A percentile compares a stretch with the other conserved stretches of the same genome.
Conservation (phyloP, 2,113 vertebrate genomes). For the Maccullochella peelii region DNA sequence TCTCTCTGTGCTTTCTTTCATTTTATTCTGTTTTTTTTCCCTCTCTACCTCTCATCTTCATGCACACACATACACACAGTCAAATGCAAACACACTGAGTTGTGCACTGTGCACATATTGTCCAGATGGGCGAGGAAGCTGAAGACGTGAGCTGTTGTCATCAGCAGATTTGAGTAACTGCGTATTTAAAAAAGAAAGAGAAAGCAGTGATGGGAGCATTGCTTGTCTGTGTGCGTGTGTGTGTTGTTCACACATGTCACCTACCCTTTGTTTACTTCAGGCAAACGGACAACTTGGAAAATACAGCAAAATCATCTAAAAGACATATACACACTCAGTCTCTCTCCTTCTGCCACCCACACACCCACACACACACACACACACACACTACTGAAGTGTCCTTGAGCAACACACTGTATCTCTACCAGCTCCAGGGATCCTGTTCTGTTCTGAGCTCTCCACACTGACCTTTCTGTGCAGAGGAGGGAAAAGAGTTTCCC, state of each 20-base stretch:
- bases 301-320: slow-evolving; percentile 3
- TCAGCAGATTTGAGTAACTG: slow-evolving; percentile 64
- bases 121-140: slow-evolving; percentile 72
- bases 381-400: slow-evolving; percentile 27
- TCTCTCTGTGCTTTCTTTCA: slow-evolving; percentile 32
- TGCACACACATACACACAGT: neutral
- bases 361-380: slow-evolving; percentile 6
- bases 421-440: slow-evolving; percentile 39
- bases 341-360: neutral
- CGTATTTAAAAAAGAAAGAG: neutral
- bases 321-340: neutral
- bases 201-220: neutral
- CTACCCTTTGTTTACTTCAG: slow-evolving; percentile 15
- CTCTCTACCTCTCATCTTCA: slow-evolving; percentile 16
- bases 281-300: slow-evolving; percentile 13
- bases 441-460: slow-evolving; percentile 15
- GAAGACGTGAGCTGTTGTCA: slow-evolving; percentile 66
- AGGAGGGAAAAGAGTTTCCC: slow-evolving; percentile 9
- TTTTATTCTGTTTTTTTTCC: slow-evolving; percentile 27
- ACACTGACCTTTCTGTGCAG: slow-evolving; percentile 49
- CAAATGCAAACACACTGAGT: slow-evolving; percentile 39
- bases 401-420: slow-evolving; percentile 32
- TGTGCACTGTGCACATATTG: slow-evolving; percentile 40
- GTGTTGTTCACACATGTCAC: slow-evolving; percentile 6
- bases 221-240: neutral